Percentiles rank a stretch among this genome's conserved stretches.
Conservation (phyloP, 2,888 invertebrate genomes). For the Synergus umbraculus region DNA sequence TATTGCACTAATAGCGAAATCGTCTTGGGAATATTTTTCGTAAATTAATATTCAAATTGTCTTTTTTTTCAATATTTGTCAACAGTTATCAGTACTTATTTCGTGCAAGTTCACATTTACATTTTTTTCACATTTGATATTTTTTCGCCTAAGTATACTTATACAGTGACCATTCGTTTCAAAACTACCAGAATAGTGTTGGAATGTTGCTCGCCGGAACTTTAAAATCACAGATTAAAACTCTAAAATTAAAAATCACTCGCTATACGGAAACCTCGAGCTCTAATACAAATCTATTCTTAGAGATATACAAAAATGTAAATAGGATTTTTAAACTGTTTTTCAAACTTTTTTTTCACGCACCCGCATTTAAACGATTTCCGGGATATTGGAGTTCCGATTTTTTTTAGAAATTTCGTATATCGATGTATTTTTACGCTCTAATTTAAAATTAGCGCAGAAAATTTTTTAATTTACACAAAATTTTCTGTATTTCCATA, state of each 20-base stretch:
- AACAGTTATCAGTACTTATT: background rate
- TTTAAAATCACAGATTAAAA: conserved; percentile 1
- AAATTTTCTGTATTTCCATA: too few relatives aligned
- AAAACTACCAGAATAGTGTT: background rate
- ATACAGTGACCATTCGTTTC: conserved; percentile 5
- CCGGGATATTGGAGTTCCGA: too few relatives aligned
- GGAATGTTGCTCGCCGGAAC: conserved; percentile 6
- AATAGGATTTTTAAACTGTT: too few relatives aligned
- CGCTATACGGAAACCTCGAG: background rate
- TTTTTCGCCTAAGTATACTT: background rate
- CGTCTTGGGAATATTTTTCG: background rate
- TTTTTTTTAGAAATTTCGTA: too few relatives aligned
- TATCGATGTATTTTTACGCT: too few relatives aligned
- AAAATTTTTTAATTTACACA: too few relatives aligned
- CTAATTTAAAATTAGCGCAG: too few relatives aligned
- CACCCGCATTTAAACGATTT: background rate
- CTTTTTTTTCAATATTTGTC: background rate
- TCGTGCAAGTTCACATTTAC: background rate
- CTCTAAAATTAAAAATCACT: background rate
- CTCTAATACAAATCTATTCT: background rate
- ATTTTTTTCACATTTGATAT: background rate
- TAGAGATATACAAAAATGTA: background rate
- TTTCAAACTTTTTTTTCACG: background rate
- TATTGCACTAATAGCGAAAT: background rate
- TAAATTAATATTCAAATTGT: background rate